Conservation (phyloP, 2,797 vertebrate species). For the Phrynocephalus vlangalii region DNA sequence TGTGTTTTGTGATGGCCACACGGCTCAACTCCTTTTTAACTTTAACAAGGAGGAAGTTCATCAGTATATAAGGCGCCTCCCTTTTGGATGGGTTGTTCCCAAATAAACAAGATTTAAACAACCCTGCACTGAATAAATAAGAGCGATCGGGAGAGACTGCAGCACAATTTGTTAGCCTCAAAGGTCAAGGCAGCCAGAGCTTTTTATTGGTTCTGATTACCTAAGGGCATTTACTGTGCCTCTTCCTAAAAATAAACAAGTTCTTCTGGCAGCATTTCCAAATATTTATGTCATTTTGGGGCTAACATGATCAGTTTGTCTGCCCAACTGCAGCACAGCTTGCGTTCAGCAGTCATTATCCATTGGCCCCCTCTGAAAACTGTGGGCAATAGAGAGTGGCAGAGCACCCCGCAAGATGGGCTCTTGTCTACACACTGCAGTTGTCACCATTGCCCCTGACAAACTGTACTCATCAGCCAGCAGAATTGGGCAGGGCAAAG, state of each 20-base stretch:
- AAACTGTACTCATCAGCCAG: slow-evolving; percentile 25
- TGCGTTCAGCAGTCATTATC: slow-evolving; percentile 43
- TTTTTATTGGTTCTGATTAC: slow-evolving; percentile 62
- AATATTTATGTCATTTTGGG: slow-evolving; percentile 53
- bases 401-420: slow-evolving; percentile 15
- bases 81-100: slow-evolving; percentile 1
- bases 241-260: slow-evolving; percentile 61
- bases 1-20: too few relatives aligned
- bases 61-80: slow-evolving; percentile 12
- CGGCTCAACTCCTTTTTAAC: too few relatives aligned
- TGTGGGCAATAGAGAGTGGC: slow-evolving; percentile 34
- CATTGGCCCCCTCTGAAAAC: slow-evolving; percentile 40
- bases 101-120: slow-evolving; percentile 45
- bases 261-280: slow-evolving; percentile 34
- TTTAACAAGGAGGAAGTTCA: slow-evolving; percentile 36
- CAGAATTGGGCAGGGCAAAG: neutral
- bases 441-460: slow-evolving; percentile 22
- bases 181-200: slow-evolving; percentile 54
- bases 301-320: slow-evolving; percentile 37
- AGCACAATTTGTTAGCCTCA: slow-evolving; percentile 62
- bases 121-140: slow-evolving; percentile 38
- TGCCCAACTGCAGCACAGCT: slow-evolving; percentile 17
- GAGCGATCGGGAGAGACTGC: slow-evolving; percentile 27
- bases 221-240: slow-evolving; percentile 37
- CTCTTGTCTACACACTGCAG: slow-evolving; percentile 19